Evolutionary conservation across 2,797 vertebrate genomes (phyloP), one percentile per base, ranked within the genome.

Genomic region (Sus cebifrons): DNA sequence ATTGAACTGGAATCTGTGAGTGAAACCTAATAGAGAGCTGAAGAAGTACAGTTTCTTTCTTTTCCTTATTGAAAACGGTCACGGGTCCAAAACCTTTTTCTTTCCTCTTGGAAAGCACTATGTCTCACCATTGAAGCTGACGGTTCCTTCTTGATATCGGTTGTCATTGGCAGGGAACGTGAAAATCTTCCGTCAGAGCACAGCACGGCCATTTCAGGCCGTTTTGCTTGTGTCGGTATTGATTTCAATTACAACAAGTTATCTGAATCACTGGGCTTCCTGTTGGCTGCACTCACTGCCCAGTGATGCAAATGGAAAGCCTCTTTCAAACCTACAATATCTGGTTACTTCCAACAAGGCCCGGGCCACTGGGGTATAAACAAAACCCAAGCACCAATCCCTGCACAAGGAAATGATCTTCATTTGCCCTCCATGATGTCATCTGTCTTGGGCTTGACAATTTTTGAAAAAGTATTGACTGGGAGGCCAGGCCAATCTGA

Each of bases 221-320:
- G 95, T 95, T 97, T 97, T 97, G 83, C 67, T 97, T 7, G 1
- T 44, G 17, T 40, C 83, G 74, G 79, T 97, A 97, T 89, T 97
- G 96, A 96, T 98, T 98, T 98, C 92, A 97, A 86, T 86, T 97
- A 94, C 92, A 98, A 93, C 40, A 73, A 21, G 96, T 97, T 94
- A 94, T 23, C 93, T 3, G 91, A 96, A 96, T 94, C 95, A 54
- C 93, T 78, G 87, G 64, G 49, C 91, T 98, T 98, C 92, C 97
- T 36, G 5, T 89, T 96, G 94, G 81, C n/a, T 36, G 36, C 70
- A 32, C 89, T 94, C 85, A 20, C 84, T 78, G 87, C 54, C 90
- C 6, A 2, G 1, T n/a, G 86, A 95, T 96, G 88, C 65, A 93
- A 96, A 92, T 18, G 89, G 91, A 97, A 98, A 68, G 64, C 64